These are phyloP conservation scores for Nasonia longicornis DNA, from an alignment of 1,140 invertebrate species.

Conservation along the genomic window DNA sequence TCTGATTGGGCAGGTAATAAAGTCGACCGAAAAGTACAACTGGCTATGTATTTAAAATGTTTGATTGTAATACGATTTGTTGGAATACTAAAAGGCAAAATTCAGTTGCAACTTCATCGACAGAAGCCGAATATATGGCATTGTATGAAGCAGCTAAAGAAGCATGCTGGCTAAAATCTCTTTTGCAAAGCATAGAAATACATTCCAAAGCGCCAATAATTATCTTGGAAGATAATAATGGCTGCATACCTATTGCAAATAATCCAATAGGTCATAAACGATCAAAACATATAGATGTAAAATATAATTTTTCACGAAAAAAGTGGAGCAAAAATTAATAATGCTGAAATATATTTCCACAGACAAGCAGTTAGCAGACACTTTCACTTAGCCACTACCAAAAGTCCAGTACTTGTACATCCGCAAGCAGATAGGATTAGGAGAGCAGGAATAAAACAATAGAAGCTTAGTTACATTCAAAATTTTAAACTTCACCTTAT, in stretches of 20 bases:
- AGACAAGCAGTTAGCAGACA: not conserved
- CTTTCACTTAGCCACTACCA: not conserved
- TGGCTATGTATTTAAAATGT: constrained; percentile 49
- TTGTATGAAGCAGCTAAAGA: constrained; percentile 54
- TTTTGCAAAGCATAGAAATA: constrained; percentile 28
- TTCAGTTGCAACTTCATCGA: constrained; percentile 57
- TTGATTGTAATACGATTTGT: constrained; percentile 45
- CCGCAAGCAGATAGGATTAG: not conserved
- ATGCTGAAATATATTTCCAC: not conserved
- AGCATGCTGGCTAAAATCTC: constrained; percentile 51
- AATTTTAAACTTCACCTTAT: not conserved
- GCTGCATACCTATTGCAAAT: constrained; percentile 36
- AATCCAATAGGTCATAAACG: constrained; percentile 18
- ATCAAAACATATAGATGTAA: constrained; percentile 10
- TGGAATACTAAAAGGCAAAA: constrained; percentile 57
- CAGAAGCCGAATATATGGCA: constrained; percentile 58
- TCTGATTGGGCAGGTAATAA: constrained; percentile 46
- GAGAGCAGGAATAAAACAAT: not conserved
- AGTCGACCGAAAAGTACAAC: constrained; percentile 47
- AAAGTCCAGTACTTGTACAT: not conserved
- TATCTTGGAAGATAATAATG: constrained; percentile 43
- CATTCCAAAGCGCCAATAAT: constrained; percentile 12
- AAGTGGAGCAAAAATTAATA: too few relatives aligned
- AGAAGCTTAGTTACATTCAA: not conserved
- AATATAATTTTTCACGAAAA: not conserved